Evolutionary conservation across 2,113 vertebrate species (phyloP).

Genomic region (Anarhynchus alexandrinus): DNA sequence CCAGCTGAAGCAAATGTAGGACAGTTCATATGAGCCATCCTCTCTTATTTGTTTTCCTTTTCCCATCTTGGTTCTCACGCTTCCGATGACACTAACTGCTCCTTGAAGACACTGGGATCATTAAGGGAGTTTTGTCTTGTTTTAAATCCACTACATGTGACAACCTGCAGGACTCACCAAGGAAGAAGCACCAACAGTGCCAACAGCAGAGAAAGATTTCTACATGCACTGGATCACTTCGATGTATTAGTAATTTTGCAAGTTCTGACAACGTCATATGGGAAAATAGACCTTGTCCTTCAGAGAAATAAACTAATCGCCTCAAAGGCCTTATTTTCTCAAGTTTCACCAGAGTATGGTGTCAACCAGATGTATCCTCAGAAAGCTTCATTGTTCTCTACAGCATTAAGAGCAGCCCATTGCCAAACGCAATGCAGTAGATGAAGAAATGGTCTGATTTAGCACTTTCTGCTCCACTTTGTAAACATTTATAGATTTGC

Average conservation of each 20-base stretch:
- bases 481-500: background rate
- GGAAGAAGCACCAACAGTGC: background rate
- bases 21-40: background rate
- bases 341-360: background rate
- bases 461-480: background rate
- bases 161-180: background rate
- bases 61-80: background rate
- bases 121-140: background rate
- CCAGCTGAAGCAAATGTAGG: background rate
- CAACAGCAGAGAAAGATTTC: background rate
- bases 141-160: background rate
- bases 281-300: background rate
- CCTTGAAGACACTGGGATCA: background rate
- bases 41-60: background rate
- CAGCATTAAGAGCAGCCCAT: background rate
- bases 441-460: background rate
- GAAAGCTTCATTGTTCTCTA: background rate
- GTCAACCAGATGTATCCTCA: background rate
- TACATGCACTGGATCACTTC: background rate
- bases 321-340: background rate
- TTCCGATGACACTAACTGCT: background rate
- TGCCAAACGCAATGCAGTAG: background rate
- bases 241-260: background rate
- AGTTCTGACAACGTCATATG: background rate
- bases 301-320: background rate